These are phyloP conservation scores for Polypedilum vanderplanki DNA, from an alignment of 1,140 invertebrate species.

Conservation along the genomic window DNA sequence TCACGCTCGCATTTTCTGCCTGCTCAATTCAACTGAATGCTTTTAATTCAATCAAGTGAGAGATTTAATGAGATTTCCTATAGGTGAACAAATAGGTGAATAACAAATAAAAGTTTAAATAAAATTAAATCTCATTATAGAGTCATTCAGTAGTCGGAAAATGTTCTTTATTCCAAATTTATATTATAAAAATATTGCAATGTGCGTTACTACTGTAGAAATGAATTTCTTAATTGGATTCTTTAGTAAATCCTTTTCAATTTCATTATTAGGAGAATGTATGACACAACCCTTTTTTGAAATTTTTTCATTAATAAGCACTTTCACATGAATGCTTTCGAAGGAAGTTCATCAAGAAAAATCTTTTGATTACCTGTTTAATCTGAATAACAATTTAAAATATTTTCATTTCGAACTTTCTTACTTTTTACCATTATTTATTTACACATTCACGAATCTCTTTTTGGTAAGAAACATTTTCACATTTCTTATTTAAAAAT, in stretches of 20 bases:
- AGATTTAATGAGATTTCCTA: neutral
- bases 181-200: no score
- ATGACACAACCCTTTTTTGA: neutral
- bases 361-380: no score
- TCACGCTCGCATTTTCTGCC: conserved; percentile 1
- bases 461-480: neutral
- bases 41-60: no score
- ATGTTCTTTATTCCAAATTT: no score
- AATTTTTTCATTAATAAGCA: neutral
- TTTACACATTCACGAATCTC: neutral
- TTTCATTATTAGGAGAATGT: neutral
- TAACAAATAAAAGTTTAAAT: neutral
- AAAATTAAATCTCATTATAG: conserved; percentile 3
- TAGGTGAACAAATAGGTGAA: neutral
- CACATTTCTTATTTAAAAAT: neutral
- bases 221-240: conserved; percentile 19
- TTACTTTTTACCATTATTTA: neutral
- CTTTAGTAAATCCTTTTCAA: neutral
- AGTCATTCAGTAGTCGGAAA: neutral
- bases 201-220: neutral
- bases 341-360: no score
- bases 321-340: no score
- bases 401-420: no score
- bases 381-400: no score
- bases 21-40: neutral